A percentile compares a stretch with the other conserved stretches of the same genome.
phyloP scores from a whole-genome alignment of 2,113 vertebrate species.

The Connochaetes taurinus region DNA sequence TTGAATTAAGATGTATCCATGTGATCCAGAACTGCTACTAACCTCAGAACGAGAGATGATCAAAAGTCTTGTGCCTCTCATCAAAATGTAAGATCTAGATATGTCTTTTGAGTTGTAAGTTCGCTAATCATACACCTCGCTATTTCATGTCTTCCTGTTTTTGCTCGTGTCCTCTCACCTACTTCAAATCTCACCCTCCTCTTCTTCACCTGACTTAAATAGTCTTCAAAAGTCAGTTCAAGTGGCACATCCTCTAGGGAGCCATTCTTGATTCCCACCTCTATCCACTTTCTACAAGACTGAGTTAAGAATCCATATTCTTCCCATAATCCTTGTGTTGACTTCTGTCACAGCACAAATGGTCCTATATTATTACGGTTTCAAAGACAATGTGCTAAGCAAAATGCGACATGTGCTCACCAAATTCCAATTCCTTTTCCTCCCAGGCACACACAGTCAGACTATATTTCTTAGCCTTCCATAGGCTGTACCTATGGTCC shows the following conservation, averaged over 20 bases:
- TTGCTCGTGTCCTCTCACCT: not conserved
- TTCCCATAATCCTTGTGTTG: not conserved
- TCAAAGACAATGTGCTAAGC: not conserved
- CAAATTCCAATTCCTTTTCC: not conserved
- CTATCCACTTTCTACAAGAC: not conserved
- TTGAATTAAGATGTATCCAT: constrained; percentile 2
- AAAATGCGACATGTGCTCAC: not conserved
- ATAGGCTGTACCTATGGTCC: not conserved
- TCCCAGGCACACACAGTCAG: not conserved
- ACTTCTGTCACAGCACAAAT: not conserved
- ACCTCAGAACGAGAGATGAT: constrained; percentile 9
- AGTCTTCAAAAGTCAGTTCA: not conserved
- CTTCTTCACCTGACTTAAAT: not conserved
- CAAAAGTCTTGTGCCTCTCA: not conserved
- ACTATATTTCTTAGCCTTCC: not conserved
- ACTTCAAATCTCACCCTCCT: not conserved
- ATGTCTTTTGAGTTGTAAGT: not conserved
- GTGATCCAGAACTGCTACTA: not conserved
- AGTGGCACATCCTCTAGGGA: not conserved
- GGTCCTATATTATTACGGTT: not conserved
- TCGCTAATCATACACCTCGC: not conserved
- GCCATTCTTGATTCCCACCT: not conserved
- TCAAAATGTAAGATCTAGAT: not conserved
- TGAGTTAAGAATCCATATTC: not conserved
- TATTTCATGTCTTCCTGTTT: not conserved